Evolutionary conservation across 2,113 vertebrate genomes (phyloP).

Genomic region (Tapirus terrestris): DNA sequence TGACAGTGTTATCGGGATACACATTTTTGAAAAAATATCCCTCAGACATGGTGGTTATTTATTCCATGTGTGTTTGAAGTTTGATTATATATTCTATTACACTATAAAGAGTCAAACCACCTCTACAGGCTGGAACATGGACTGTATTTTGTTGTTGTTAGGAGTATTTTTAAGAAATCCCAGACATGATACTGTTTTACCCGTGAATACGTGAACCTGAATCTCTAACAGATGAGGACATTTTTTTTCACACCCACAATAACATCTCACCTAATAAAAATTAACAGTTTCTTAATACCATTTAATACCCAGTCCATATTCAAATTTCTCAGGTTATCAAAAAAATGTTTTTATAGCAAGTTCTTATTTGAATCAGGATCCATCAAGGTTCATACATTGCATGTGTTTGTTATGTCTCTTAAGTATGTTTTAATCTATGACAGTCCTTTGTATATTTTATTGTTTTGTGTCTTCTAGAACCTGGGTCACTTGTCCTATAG

Average conservation of each 20-base stretch:
- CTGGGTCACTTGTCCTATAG: not conserved
- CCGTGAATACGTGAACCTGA: not conserved
- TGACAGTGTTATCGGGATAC: not conserved
- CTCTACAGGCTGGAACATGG: not conserved
- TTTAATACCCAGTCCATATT: not conserved
- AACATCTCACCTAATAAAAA: not conserved
- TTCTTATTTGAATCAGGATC: constrained; percentile 6
- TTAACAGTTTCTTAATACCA: not conserved
- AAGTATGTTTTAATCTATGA: not conserved
- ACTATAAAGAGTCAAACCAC: not conserved
- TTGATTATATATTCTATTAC: not conserved
- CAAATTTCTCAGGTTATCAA: not conserved
- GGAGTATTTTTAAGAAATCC: not conserved
- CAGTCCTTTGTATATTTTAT: not conserved
- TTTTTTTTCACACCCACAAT: not conserved
- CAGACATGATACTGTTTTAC: not conserved
- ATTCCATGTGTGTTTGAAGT: not conserved
- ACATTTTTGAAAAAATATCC: constrained; percentile 3
- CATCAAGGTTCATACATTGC: not conserved
- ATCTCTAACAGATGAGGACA: not conserved
- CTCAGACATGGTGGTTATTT: not conserved
- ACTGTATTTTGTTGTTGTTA: not conserved
- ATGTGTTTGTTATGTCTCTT: not conserved
- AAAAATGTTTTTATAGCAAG: constrained; percentile 11
- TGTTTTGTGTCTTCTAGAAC: not conserved